Percentiles rank a stretch among this genome's conserved stretches.
phyloP scores from a whole-genome alignment of 1,140 invertebrate genomes.

The Phthorimaea operculella region DNA sequence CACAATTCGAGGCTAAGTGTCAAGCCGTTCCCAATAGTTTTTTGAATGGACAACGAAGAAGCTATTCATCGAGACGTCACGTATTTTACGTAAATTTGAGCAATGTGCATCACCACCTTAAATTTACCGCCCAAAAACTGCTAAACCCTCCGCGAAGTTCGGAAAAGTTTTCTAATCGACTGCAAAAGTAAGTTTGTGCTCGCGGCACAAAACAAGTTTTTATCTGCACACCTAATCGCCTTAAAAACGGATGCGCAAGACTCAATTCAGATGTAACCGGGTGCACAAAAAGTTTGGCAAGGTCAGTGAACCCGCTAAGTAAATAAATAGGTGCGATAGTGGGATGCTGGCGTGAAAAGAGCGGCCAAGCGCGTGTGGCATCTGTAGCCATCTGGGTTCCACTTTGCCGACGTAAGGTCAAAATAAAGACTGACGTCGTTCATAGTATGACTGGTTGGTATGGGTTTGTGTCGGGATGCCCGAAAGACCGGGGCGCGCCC shows the following conservation, averaged over 20 bases:
- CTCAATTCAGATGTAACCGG: constrained; percentile 9
- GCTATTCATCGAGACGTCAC: constrained; percentile 33
- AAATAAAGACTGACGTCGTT: no score
- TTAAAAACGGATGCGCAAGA: constrained; percentile 10
- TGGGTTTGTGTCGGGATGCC: no score
- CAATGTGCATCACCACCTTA: constrained; percentile 10
- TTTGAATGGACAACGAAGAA: constrained; percentile 36
- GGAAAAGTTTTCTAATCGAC: neutral
- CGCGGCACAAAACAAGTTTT: neutral
- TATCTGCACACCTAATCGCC: neutral
- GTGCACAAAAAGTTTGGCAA: constrained; percentile 4
- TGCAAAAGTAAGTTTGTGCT: neutral
- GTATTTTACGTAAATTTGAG: constrained; percentile 28
- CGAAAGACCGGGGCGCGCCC: no score
- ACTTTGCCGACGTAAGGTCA: no score
- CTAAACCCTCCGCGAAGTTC: neutral
- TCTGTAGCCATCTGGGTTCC: no score
- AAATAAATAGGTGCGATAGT: constrained; percentile 55
- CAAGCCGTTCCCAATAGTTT: constrained; percentile 36
- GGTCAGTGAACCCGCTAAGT: constrained; percentile 53
- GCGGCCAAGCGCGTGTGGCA: neutral
- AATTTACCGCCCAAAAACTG: neutral
- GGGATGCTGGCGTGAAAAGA: constrained; percentile 43
- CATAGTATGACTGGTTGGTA: no score
- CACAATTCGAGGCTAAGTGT: constrained; percentile 22